Evolutionary conservation across 2,113 vertebrate species (phyloP), one percentile per base, ranked within the genome.

Genomic region (Perca flavescens): DNA sequence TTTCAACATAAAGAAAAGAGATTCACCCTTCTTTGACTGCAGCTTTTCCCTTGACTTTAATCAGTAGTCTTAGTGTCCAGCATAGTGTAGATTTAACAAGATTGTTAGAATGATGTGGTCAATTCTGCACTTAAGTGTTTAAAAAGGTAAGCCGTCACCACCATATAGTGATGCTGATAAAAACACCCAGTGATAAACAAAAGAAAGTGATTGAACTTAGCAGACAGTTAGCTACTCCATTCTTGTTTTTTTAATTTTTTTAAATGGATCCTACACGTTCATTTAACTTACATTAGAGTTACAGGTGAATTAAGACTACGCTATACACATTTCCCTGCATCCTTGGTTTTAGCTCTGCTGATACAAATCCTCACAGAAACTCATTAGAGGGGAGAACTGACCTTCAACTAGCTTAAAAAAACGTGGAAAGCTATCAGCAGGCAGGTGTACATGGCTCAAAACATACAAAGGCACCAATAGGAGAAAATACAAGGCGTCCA

Each of bases 381-480:
- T 89, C 80, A 82, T 93, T 92, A 84, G 31, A 72, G 68, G 68
- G 52, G 57, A 61, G 82, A 84, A 79, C 54, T 86, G 89, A 91
- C 87, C 88, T 89, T 88, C 83, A 91, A 62, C 75, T 76, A 76
- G 61, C 81, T 83, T 21, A 36, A 52, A 52, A 56, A 79, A 67
- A 50, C 12, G 6, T 31, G 72, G 70, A 77, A 84, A 78, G 78
- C 66, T 74, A 81, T 86, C 54, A 88, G 80, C 85, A 79, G 84
- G 80, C 81, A 89, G 77, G 54, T 82, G 85, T 80, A 71, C 77
- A 80, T 54, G 78, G 84, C 75, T 81, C 69, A 54, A 62, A 86
- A 79, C 82, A 81, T 6, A 86, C 74, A 88, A 77, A 87, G 71
- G 78, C 80, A 74, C 70, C 78, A 53, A 89, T 78, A 56, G 74